phyloP scores from a whole-genome alignment of 2,113 vertebrate genomes.

The Dryoscopus gambensis region DNA sequence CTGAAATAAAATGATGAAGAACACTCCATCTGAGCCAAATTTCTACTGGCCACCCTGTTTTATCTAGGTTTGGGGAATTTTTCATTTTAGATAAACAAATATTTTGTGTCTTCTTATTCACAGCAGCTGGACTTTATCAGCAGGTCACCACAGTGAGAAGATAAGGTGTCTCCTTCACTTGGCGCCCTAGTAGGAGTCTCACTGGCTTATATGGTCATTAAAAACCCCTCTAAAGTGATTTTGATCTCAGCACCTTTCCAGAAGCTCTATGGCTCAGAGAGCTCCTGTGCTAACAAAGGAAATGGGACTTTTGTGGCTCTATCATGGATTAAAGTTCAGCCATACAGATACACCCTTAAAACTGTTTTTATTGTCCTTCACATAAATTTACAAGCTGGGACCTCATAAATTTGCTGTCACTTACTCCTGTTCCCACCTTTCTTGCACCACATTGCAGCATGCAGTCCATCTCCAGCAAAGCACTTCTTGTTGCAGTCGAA shows the following conservation, averaged over 20 bases:
- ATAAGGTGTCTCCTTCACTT: not conserved
- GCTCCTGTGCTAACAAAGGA: not conserved
- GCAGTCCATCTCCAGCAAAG: not conserved
- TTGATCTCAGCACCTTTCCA: not conserved
- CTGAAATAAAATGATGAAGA: not conserved
- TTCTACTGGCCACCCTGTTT: not conserved
- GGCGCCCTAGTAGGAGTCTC: not conserved
- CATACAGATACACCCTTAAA: not conserved
- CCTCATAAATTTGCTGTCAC: constrained; percentile 7
- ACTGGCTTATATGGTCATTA: not conserved
- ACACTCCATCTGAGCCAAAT: not conserved
- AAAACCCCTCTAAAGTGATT: not conserved
- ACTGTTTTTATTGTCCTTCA: not conserved
- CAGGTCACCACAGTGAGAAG: not conserved
- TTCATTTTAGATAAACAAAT: not conserved
- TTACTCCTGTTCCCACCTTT: not conserved
- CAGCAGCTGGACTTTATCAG: constrained; percentile 25
- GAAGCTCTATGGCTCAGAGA: not conserved
- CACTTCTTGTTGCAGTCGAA: not conserved
- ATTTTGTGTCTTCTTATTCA: not conserved
- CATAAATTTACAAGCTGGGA: not conserved
- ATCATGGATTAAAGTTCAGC: not conserved
- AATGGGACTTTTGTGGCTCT: not conserved
- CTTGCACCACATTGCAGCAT: not conserved
- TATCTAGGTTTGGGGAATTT: not conserved